Base-by-base conservation (phyloP, 2,113 vertebrate species). In the Gulo gulo region DNA sequence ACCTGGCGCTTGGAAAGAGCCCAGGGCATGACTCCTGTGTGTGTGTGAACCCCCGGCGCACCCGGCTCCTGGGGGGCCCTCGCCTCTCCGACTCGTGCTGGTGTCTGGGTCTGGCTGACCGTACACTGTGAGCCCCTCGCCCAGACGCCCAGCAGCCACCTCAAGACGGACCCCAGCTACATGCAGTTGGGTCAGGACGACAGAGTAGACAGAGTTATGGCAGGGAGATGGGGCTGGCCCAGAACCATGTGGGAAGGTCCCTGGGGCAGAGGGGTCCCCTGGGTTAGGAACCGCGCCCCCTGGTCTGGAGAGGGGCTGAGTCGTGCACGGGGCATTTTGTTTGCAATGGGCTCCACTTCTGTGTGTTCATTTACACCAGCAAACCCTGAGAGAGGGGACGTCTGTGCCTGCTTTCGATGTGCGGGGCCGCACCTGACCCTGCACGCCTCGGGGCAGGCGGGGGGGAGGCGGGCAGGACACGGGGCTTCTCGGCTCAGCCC, bases 171-270 rank as follows among this genome's bases (percentile, higher is more conserved):
- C 59, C 16, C 9, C 0, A 1, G 57, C 74, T 0, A 4, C 13
- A 2, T 0, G 13, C 14, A 1, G 31, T 0, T 26, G 34, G 14
- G 2, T 8, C 16, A 31, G 50, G 42, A n/a, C 2, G 0, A 1
- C 0, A 21, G n/a, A 6, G 4, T 1, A 7, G 12, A 52, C 24
- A 12, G 11, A 18, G 7, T 0, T 1, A 3, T 0, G 34, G 21
- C 39, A 21, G 8, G 36, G 24, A 23, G 50, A 24, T 3, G 34
- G 6, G 2, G 24, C 31, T 12, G 50, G 34, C 36, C 31, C 23
- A 50, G 39, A 78, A 34, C 4, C 71, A 9, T 2, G 1, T 2
- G 31, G 45, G 83, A 34, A 0, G 36, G 79, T 39, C 36, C 24
- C 42, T 36, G 14, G 42, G 14, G 74, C 52, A 80, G 10, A 4